Base-by-base conservation (phyloP, 2,888 invertebrate species). In the Lycaena phlaeas region DNA sequence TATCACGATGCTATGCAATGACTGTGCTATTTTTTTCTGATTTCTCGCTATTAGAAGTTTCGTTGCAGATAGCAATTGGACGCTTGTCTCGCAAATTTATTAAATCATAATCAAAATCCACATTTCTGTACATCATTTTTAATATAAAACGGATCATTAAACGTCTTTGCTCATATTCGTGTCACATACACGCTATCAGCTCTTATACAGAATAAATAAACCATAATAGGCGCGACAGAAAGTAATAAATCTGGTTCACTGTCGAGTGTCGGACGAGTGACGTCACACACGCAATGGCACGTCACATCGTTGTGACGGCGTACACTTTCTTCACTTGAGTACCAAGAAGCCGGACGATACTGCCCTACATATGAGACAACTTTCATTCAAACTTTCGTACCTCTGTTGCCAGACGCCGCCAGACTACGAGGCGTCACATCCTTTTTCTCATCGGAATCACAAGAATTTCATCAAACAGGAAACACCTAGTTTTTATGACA, bases 371-470 rank as follows among this genome's bases (percentile, higher is more conserved):
- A 78, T 74, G 68, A 59, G 59, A 59, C 79, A 81, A 84, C 84
- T 84, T 84, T 84, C 84, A 76, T 79, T 81, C 68, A 61, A 66
- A 82, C 81, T 81, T 82, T 81, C 81, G 72, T 73, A 75, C 67
- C 61, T 67, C 67, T 57, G 62, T 67, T 66, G 72, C 36, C 49
- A 37, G 34, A 27, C 38, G 61, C 55, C 54, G 57, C 64, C 72
- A 77, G 77, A 78, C 75, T 50, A 52, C 45, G 48, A 51, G 73
- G 62, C 73, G 68, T 68, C 70, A 38, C 11, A 28, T 36, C 17
- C 18, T 14, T n/a, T 14, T 14, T 2, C 6, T 3, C 15, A 37
- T 9, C n/a, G n/a, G n/a, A n/a, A n/a, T n/a, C n/a, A n/a, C n/a
- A n/a, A n/a, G n/a, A n/a, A n/a, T n/a, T n/a, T n/a, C n/a, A n/a